phyloP scores from a whole-genome alignment of 2,888 invertebrate species.

The Marronus borbonicus region DNA sequence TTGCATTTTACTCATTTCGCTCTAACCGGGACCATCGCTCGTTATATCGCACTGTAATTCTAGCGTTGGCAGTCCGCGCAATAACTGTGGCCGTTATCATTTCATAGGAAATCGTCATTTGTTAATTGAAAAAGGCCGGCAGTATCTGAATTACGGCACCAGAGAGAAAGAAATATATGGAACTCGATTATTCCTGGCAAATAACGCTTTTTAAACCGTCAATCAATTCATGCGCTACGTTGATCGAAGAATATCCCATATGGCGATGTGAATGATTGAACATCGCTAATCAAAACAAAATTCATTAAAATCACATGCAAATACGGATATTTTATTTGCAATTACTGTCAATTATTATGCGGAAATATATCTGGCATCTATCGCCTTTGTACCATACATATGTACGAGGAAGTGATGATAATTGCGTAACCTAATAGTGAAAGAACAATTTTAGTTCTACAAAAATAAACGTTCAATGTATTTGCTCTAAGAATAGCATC shows the following conservation, averaged over 20 bases:
- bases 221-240: neutral
- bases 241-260: neutral
- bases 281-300: neutral
- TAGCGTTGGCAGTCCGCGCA: neutral
- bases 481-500: no score
- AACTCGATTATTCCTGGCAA: neutral
- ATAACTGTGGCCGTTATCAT: neutral
- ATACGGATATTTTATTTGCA: no score
- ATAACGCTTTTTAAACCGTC: neutral
- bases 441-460: no score
- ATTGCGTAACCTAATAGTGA: no score
- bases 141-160: neutral
- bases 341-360: no score
- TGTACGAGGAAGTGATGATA: no score
- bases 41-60: neutral
- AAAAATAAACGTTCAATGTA: no score
- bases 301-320: neutral
- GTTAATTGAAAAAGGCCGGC: neutral
- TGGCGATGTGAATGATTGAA: neutral
- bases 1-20: slow-evolving; percentile 3
- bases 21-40: neutral
- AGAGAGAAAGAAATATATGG: neutral
- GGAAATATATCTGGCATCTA: no score
- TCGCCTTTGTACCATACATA: no score
- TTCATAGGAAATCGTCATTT: slow-evolving; percentile 1